Evolutionary conservation across 2,113 vertebrate genomes (phyloP), one percentile per base, ranked within the genome.

Genomic region (Psammodynastes pulverulentus): DNA sequence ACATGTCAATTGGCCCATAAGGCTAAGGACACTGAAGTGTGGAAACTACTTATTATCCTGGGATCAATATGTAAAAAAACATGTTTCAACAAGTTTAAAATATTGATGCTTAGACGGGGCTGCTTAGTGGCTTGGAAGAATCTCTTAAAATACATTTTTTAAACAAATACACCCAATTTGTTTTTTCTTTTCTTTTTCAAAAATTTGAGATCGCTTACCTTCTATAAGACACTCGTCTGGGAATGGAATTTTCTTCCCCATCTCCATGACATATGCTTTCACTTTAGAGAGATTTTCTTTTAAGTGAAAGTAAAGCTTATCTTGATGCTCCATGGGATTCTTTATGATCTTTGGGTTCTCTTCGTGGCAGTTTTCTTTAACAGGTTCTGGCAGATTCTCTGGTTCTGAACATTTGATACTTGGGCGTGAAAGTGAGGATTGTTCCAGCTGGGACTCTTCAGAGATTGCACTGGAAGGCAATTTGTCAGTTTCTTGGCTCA

Each of bases 151-250:
- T 84, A 53, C 84, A n/a, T 79, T 12, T 4, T 67, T 46, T 0
- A 0, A 10, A 26, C 13, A 91, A 17, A 52, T 43, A 3, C 21
- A 91, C 84, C 3, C 1, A 0, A 24, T 48, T 15, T 45, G 2
- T 79, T 79, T 79, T 79, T 46, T 49, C 17, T 39, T 2, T 67
- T 67, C 13, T 45, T 13, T n/a, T 3, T 17, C 53, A n/a, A 39
- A 39, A 85, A 51, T 23, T 88, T 92, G 39, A 9, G 13, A 26
- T 10, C 0, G 3, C 97, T 98, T 96, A 99, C 99, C 99, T 99
- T 99, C 98, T 54, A 99, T 98, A 87, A 98, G 95, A 92, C 99
- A 99, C 52, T 98, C 98, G 8, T 99, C 98, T 0, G 99, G 99
- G 56, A 98, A 79, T 9, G 99, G 98, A 91, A 99, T 98, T 96